These are phyloP conservation scores for Columba livia DNA, from an alignment of 2,113 vertebrate species.

Conservation along the genomic window DNA sequence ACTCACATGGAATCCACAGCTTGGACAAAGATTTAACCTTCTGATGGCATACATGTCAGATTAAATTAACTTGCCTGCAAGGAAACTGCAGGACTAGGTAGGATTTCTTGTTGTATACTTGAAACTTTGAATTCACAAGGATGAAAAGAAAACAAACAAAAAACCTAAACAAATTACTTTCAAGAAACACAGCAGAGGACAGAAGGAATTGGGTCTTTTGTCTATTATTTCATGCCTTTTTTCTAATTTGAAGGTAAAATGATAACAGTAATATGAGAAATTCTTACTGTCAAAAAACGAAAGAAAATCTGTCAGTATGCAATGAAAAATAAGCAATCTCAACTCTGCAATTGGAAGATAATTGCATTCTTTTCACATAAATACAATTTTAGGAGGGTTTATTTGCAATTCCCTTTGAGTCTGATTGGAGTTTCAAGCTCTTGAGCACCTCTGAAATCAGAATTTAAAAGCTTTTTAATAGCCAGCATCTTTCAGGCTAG, in stretches of 20 bases:
- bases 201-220: not conserved
- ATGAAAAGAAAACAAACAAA: not conserved
- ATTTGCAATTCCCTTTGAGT: not conserved
- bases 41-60: not conserved
- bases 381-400: not conserved
- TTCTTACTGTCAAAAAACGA: not conserved
- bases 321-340: not conserved
- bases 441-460: not conserved
- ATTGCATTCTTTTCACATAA: not conserved
- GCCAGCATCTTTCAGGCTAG: not conserved
- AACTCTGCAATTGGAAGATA: not conserved
- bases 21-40: not conserved
- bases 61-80: not conserved
- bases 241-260: not conserved
- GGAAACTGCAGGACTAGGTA: not conserved
- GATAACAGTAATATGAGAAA: not conserved
- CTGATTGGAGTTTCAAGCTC: not conserved
- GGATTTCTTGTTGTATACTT: not conserved
- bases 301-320: not conserved
- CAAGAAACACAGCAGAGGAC: not conserved
- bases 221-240: not conserved
- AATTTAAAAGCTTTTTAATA: not conserved
- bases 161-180: not conserved
- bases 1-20: not conserved
- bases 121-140: not conserved